phyloP scores from a whole-genome alignment of 2,797 vertebrate genomes.

The Prunella strophiata region DNA sequence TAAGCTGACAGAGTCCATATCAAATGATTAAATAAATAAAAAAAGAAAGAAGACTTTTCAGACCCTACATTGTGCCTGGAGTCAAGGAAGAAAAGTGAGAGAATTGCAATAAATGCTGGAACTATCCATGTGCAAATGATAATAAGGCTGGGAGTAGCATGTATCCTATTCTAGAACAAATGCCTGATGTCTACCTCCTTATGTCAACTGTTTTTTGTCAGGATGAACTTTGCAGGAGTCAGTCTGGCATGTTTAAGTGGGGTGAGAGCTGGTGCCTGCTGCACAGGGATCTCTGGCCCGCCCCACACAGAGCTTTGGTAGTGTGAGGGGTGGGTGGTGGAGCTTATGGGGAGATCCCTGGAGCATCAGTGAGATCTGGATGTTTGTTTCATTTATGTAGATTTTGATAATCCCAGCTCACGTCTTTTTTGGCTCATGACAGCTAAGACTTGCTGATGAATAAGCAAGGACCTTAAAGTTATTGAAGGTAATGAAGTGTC shows the following conservation, averaged over 20 bases:
- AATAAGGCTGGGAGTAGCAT: background rate
- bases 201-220: background rate
- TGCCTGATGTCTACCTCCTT: background rate
- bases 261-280: background rate
- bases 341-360: background rate
- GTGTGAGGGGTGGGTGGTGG: background rate
- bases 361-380: background rate
- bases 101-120: background rate
- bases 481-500: conserved; percentile 55
- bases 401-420: background rate
- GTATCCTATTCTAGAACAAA: background rate
- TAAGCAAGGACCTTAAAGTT: conserved; percentile 37
- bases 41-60: background rate
- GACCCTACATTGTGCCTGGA: background rate
- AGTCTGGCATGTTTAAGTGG: background rate
- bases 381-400: background rate
- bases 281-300: background rate
- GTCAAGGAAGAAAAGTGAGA: background rate
- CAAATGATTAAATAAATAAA: background rate
- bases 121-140: background rate
- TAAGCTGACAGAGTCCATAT: background rate
- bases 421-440: background rate
- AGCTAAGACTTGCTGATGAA: conserved; percentile 22
- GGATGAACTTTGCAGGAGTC: background rate
- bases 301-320: background rate